These are phyloP conservation scores for Sminthurides aquaticus DNA, from an alignment of 2,888 invertebrate genomes.

Conservation along the genomic window DNA sequence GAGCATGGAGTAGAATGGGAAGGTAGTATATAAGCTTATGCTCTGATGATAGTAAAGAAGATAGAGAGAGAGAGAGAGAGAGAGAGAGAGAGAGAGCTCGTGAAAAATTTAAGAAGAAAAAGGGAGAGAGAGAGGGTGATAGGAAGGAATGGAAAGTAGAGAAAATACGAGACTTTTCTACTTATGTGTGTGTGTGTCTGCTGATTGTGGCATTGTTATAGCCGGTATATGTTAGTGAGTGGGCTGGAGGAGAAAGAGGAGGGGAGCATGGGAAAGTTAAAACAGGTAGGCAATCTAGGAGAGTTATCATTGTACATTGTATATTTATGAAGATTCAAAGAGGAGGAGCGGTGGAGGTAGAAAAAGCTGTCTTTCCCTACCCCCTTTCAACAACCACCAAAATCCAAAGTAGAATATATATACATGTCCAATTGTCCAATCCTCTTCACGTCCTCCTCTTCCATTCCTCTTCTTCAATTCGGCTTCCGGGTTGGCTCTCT, in stretches of 20 bases:
- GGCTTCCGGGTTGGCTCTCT: no score
- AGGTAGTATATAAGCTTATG: no score
- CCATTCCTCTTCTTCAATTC: no score
- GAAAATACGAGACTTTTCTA: neutral
- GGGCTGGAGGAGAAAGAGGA: neutral
- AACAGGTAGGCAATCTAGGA: neutral
- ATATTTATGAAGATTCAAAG: conserved; percentile 8
- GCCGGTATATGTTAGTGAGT: no score
- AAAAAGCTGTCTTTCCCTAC: conserved; percentile 2
- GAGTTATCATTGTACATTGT: conserved; percentile 3
- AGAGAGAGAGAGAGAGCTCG: neutral
- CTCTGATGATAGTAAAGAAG: no score
- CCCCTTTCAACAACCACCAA: neutral
- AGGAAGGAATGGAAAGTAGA: neutral
- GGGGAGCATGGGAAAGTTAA: conserved; percentile 3
- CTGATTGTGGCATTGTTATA: no score
- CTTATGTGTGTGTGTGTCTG: no score
- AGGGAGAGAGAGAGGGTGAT: neutral
- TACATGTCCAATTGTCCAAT: neutral
- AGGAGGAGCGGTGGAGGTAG: neutral
- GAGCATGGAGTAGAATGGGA: neutral
- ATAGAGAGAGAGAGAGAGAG: neutral
- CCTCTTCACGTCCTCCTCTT: neutral
- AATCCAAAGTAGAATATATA: no score
- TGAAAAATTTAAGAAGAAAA: neutral